Evolutionary conservation across 2,888 invertebrate species (phyloP).

Genomic region (Elmis aenea): DNA sequence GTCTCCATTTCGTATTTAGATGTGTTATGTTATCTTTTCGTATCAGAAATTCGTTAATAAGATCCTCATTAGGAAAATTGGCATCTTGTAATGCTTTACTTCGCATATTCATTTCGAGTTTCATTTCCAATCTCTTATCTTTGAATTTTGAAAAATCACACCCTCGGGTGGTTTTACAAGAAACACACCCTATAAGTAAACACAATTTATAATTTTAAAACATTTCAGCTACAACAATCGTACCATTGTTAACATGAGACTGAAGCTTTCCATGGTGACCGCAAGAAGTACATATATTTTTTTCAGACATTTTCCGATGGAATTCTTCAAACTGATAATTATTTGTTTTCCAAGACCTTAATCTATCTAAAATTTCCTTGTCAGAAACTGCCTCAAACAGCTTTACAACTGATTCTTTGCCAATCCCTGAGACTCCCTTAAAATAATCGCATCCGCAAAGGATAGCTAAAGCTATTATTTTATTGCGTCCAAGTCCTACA

Average conservation of each 20-base stretch:
- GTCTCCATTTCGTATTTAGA: constrained; percentile 56
- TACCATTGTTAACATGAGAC: constrained; percentile 54
- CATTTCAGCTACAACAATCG: constrained; percentile 1
- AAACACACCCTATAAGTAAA: constrained; percentile 56
- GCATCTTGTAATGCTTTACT: constrained; percentile 59
- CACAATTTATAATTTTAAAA: not conserved
- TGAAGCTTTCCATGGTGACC: constrained; percentile 63
- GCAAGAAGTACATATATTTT: constrained; percentile 64
- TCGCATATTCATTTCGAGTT: constrained; percentile 65
- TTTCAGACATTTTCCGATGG: constrained; percentile 51
- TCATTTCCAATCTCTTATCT: constrained; percentile 57
- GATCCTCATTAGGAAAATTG: constrained; percentile 66
- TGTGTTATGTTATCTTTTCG: constrained; percentile 52
- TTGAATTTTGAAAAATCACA: constrained; percentile 59
- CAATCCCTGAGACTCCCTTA: constrained; percentile 70
- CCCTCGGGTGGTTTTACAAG: constrained; percentile 58
- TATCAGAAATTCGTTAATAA: constrained; percentile 68
- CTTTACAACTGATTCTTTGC: constrained; percentile 71
- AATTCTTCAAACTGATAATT: constrained; percentile 51
- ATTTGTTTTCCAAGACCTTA: constrained; percentile 62
- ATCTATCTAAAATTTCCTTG: constrained; percentile 60
- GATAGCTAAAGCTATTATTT: constrained; percentile 78
- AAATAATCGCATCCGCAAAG: constrained; percentile 86
- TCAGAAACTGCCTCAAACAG: constrained; percentile 62
- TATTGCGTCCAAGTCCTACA: constrained; percentile 68